Conservation (phyloP, 2,797 vertebrate species). For the Melanotaenia boesemani region DNA sequence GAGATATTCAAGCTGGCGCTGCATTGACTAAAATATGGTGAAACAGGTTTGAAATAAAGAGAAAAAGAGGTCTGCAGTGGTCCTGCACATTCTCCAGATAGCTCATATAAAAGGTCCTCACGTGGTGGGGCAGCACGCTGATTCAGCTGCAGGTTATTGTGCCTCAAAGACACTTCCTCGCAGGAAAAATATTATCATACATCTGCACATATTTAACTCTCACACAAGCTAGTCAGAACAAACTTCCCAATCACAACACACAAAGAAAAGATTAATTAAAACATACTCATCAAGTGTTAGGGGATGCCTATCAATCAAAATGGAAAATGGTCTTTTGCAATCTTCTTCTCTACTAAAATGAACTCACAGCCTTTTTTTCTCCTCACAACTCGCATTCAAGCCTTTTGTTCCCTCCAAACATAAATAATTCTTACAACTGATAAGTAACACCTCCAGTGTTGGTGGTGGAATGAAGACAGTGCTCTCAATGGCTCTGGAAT, state of each 20-base stretch:
- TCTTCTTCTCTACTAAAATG: slow-evolving; percentile 33
- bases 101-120: slow-evolving; percentile 67
- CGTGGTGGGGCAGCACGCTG: slow-evolving; percentile 80
- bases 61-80: slow-evolving; percentile 6
- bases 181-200: slow-evolving; percentile 87
- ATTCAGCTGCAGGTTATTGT: slow-evolving; percentile 87
- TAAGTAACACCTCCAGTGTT: slow-evolving; percentile 33
- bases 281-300: neutral
- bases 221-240: slow-evolving; percentile 14
- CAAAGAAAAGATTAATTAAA: slow-evolving; percentile 10
- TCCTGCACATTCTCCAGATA: slow-evolving; percentile 66
- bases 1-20: neutral
- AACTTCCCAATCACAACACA: slow-evolving; percentile 36
- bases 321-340: slow-evolving; percentile 35
- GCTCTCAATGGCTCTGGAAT: slow-evolving; percentile 30
- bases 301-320: slow-evolving; percentile 50
- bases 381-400: slow-evolving; percentile 16
- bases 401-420: slow-evolving; percentile 38
- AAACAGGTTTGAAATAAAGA: neutral
- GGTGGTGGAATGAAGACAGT: slow-evolving; percentile 50
- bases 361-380: neutral
- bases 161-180: slow-evolving; percentile 79
- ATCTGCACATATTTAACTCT: slow-evolving; percentile 85
- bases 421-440: slow-evolving; percentile 57
- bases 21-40: neutral